Percentiles rank a stretch among this genome's conserved stretches.
Conservation (phyloP, 2,888 invertebrate species). For the Galerucella nymphaeae region DNA sequence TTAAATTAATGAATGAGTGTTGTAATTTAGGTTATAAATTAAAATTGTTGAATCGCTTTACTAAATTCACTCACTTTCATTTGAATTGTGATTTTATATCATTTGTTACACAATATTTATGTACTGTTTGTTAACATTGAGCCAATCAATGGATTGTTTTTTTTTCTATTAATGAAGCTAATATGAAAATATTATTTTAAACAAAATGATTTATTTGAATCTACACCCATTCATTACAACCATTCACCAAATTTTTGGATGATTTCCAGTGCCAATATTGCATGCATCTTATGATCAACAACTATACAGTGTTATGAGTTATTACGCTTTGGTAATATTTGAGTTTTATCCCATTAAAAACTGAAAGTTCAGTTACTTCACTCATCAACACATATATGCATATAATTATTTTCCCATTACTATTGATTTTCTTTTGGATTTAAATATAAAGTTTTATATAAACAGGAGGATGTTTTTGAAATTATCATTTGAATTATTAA, state of each 20-base stretch:
- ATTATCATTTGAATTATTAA: too few species aligned
- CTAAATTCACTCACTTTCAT: not conserved
- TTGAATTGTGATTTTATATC: constrained; percentile 2
- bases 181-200: not conserved
- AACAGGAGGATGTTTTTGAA: not conserved
- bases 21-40: constrained; percentile 1
- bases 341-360: too few species aligned
- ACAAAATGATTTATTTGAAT: not conserved
- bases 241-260: too few species aligned
- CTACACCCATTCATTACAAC: too few species aligned
- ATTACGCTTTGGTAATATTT: too few species aligned
- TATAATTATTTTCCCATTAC: too few species aligned
- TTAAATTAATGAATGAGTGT: not conserved
- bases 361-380: too few species aligned
- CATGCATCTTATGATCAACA: too few species aligned
- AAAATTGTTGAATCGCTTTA: not conserved
- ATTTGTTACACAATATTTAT: not conserved
- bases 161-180: not conserved
- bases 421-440: not conserved
- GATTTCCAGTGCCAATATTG: too few species aligned
- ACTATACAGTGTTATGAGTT: too few species aligned
- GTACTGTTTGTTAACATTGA: not conserved
- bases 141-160: not conserved
- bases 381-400: too few species aligned
- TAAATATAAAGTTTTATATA: not conserved